Base-by-base conservation (phyloP, 2,113 vertebrate species). In the Cryptotis parvus region DNA sequence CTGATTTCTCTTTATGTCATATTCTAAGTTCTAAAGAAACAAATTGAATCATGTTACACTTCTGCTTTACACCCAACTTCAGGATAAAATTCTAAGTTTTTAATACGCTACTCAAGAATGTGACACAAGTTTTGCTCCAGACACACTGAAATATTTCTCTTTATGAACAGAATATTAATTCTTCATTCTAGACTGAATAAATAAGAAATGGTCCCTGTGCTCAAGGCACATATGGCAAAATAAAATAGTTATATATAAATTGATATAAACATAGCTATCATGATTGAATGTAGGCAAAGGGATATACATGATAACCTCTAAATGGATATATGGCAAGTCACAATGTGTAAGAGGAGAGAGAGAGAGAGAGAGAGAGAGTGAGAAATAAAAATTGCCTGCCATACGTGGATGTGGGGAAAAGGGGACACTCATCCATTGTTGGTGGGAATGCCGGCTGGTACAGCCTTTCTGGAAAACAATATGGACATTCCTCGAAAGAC, bases 251-350 rank as follows among this genome's bases (percentile, higher is more conserved):
- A 80, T 37, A 73, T 55, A 68, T 66, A 80, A 77, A 84, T 8
- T 73, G 74, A 87, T 81, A 77, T 37, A 49, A 52, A 82, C 87
- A 80, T 92, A 78, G 91, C 74, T 75, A 88, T 9, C 74, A 31
- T 15, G 27, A n/a, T n/a, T n/a, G n/a, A n/a, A n/a, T n/a, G n/a
- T n/a, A n/a, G n/a, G n/a, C n/a, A n/a, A n/a, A n/a, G n/a, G n/a
- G n/a, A n/a, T n/a, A n/a, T n/a, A n/a, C n/a, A n/a, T n/a, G n/a
- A n/a, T n/a, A n/a, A n/a, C n/a, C n/a, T n/a, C n/a, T n/a, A n/a
- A n/a, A n/a, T n/a, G n/a, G n/a, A n/a, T n/a, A n/a, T n/a, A n/a
- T n/a, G n/a, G n/a, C n/a, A n/a, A n/a, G n/a, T n/a, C n/a, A n/a
- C n/a, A n/a, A n/a, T n/a, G n/a, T n/a, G n/a, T n/a, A n/a, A n/a